Percentiles rank a stretch among this genome's conserved stretches.
Conservation (phyloP, 2,113 vertebrate species). For the Odocoileus hemionus region DNA sequence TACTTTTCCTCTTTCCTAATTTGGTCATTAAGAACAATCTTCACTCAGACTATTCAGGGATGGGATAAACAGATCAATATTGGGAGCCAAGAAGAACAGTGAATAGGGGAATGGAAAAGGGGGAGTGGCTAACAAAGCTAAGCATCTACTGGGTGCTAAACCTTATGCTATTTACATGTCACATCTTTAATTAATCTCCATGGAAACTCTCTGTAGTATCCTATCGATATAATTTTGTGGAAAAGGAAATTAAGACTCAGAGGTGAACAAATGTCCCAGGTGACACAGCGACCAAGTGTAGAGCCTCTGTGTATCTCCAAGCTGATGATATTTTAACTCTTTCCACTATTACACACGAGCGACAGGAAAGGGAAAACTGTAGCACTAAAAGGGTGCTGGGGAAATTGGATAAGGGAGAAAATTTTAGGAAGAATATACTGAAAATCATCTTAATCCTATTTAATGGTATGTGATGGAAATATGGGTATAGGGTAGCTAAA, state of each 20-base stretch:
- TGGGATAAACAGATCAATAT: not conserved
- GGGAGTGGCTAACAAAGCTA: not conserved
- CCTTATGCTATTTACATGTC: not conserved
- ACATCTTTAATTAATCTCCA: not conserved
- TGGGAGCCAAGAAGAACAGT: not conserved
- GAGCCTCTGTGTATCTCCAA: not conserved
- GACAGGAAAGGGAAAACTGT: not conserved
- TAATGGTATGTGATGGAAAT: not conserved
- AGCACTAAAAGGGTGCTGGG: not conserved
- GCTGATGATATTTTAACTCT: not conserved
- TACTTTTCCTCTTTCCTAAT: not conserved
- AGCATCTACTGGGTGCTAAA: not conserved
- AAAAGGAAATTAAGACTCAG: not conserved
- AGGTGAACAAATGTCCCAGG: not conserved
- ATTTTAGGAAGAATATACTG: not conserved
- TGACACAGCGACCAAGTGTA: not conserved
- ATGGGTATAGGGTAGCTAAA: not conserved
- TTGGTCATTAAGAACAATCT: not conserved
- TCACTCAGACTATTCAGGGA: not conserved
- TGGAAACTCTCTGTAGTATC: not conserved
- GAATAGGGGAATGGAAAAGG: not conserved
- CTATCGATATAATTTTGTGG: not conserved
- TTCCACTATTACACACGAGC: not conserved
- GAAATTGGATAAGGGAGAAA: not conserved
- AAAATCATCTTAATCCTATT: not conserved